Evolutionary conservation across 2,888 invertebrate species (phyloP), one percentile per base, ranked within the genome.

Genomic region (Mactromeris polynyma): DNA sequence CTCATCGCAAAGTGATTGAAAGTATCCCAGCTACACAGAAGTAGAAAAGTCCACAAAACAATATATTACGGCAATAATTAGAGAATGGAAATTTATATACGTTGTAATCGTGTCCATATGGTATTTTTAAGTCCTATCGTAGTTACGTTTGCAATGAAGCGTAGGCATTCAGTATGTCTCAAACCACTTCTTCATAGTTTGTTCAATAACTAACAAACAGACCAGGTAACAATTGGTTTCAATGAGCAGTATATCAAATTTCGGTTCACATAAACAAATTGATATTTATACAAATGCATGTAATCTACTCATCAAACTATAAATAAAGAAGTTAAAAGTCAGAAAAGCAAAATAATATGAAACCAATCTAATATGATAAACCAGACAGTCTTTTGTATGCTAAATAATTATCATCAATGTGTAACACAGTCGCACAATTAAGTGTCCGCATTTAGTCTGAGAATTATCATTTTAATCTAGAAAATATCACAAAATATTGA

Each of bases 21-120:
- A 54, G 82, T 87, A 77, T 82, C 86, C 77, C 51, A 77, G 86
- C 17, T 83, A 87, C 86, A 19, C n/a, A 36, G 40, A 64, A 77
- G 78, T 51, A 54, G 77, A 51, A 69, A 82, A 58, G 81, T 82
- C 82, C 78, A 38, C 26, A 82, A 14, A 82, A 69, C n/a, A 51
- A 54, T 77, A 77, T 38, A 78, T 26, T 73, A 73, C 73, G 14
- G 17, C 17, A n/a, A 73, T 17, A 26, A 73, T 33, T 33, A 73
- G 36, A 0, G 36, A 26, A 73, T 17, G 14, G 1, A 73, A 79
- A 79, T 79, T 46, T 42, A 79, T 9, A 79, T 19, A 26, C 17
- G 19, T 40, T 46, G 79, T 6, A 40, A 46, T 42, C 11, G 42
- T 42, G 42, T 79, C 26, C 42, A n/a, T 42, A 38, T 9, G 6